These are phyloP conservation scores for Blastobasis lacticolella DNA, from an alignment of 2,888 invertebrate species.

Conservation along the genomic window DNA sequence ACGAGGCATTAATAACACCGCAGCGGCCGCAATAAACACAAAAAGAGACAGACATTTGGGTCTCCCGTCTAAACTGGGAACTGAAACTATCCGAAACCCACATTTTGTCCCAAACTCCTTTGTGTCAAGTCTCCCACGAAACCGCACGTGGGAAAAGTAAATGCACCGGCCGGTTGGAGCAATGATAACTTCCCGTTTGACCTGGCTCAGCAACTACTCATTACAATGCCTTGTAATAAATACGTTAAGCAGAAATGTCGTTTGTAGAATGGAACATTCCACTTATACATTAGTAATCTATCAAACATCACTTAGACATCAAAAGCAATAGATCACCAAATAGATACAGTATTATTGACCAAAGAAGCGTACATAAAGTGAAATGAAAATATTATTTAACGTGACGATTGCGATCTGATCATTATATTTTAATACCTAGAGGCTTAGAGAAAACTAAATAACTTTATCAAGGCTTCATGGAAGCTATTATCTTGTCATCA, in stretches of 20 bases:
- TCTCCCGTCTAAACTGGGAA: not conserved
- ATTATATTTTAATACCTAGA: too few relatives aligned
- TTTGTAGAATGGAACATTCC: too few relatives aligned
- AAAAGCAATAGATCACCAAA: too few relatives aligned
- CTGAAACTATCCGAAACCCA: slow-evolving; percentile 4
- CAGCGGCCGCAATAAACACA: slow-evolving; percentile 4
- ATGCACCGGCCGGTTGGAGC: slow-evolving; percentile 8
- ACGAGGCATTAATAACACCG: slow-evolving; percentile 21
- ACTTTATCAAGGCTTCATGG: too few relatives aligned
- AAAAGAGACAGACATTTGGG: slow-evolving; percentile 11
- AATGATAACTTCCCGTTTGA: slow-evolving; percentile 15
- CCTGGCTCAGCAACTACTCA: slow-evolving; percentile 9
- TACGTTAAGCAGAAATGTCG: not conserved
- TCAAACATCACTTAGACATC: too few relatives aligned
- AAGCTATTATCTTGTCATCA: too few relatives aligned
- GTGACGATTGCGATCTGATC: too few relatives aligned
- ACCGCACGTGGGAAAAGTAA: slow-evolving; percentile 8
- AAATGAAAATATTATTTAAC: too few relatives aligned
- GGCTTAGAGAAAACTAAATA: too few relatives aligned
- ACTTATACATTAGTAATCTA: too few relatives aligned
- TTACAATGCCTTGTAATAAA: slow-evolving; percentile 5
- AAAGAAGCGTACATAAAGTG: too few relatives aligned
- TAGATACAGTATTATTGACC: too few relatives aligned
- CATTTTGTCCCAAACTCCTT: not conserved
- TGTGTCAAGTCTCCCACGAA: slow-evolving; percentile 8